Evolutionary conservation across 2,113 vertebrate species (phyloP), one percentile per base, ranked within the genome.

Genomic region (Anhinga anhinga): DNA sequence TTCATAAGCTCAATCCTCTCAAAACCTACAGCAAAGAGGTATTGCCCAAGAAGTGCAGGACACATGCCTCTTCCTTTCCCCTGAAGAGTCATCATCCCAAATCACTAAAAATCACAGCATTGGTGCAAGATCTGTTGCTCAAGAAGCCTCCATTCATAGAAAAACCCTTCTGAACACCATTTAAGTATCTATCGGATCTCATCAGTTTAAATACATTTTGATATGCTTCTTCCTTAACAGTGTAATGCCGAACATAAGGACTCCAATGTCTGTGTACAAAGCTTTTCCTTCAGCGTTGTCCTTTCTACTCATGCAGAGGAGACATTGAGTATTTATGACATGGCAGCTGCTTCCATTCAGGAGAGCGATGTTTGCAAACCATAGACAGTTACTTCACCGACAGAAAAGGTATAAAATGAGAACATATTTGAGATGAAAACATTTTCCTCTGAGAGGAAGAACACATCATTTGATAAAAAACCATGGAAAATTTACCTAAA

Each of bases 261-360:
- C 53, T 56, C 36, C 30, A 49, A 56, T 73, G 45, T 66, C 87
- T 80, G 44, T 10, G 25, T 72, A 92, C 62, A 80, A 82, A 96
- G 92, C 18, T 82, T 93, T 93, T 91, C 61, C 65, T 86, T 91
- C 58, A 69, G 90, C 1, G 1, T 36, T 88, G 87, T 80, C 91
- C 66, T 91, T 96, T 56, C 78, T 66, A 12, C 66, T 96, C 78
- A 58, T 0, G 0, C 27, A 79, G 78, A 82, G 73, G 27, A 82
- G 62, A 94, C 69, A 55, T 2, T 94, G 84, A 95, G 29, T 62
- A 44, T 42, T 80, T 76, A 49, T 38, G 74, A 94, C 93, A 88
- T 32, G 58, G 91, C 89, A 93, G 96, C 93, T 96, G 96, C 92
- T 96, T 94, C 90, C 71, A 95, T 92, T 95, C 96, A 97, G 85